Evolutionary conservation across 2,797 vertebrate genomes (phyloP).

Genomic region (Trachurus trachurus): DNA sequence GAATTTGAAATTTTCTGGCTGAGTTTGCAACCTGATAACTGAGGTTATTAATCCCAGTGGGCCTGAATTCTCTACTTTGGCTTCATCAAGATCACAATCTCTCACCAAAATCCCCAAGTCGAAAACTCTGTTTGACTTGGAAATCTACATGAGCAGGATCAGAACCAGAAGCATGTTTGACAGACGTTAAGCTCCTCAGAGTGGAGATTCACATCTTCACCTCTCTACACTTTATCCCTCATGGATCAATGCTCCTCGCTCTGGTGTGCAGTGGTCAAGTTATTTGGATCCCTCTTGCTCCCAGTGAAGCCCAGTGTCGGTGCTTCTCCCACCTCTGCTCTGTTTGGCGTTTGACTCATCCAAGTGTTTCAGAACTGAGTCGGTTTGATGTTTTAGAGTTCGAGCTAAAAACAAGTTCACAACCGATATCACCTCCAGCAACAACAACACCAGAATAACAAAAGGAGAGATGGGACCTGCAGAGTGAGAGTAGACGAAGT

Average conservation of each 20-base stretch:
- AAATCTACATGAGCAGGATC: conserved; percentile 2
- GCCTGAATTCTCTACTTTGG: background rate
- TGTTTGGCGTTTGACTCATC: background rate
- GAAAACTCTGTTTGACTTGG: conserved; percentile 4
- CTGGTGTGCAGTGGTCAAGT: background rate
- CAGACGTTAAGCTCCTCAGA: background rate
- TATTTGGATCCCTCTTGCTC: background rate
- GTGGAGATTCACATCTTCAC: background rate
- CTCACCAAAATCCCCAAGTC: background rate
- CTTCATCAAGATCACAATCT: conserved; percentile 29
- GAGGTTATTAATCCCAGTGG: background rate
- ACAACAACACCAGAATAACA: background rate
- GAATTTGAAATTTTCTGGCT: conserved; percentile 14
- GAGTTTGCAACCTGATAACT: conserved; percentile 23
- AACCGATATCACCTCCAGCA: background rate
- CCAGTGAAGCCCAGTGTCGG: background rate
- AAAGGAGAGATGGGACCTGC: background rate
- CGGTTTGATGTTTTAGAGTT: conserved; percentile 14
- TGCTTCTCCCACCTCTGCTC: background rate
- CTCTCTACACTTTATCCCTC: background rate
- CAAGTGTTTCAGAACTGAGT: background rate
- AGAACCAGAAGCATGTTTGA: background rate
- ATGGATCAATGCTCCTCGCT: background rate
- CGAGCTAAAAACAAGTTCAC: background rate
- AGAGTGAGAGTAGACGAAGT: background rate